A percentile compares a stretch with the other conserved stretches of the same genome.
phyloP scores from a whole-genome alignment of 2,888 invertebrate genomes.

The Drosophila hawaiiensis region DNA sequence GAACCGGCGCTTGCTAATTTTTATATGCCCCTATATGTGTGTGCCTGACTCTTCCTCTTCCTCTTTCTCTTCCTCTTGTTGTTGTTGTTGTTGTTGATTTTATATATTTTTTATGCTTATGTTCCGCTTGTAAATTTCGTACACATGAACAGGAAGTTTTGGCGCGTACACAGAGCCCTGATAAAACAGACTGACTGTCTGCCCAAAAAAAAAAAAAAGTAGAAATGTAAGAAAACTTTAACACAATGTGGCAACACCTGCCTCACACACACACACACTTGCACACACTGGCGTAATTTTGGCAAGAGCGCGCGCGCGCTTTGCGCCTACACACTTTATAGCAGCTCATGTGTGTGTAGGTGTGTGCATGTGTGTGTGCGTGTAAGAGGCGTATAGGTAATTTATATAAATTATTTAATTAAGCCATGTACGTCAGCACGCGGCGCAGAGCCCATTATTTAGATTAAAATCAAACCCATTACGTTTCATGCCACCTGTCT shows the following conservation, averaged over 20 bases:
- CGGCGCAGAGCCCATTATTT: conserved; percentile 69
- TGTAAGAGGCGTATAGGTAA: conserved; percentile 60
- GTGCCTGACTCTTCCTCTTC: conserved; percentile 2
- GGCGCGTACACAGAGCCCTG: conserved; percentile 61
- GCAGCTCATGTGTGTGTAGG: not conserved
- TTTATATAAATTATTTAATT: conserved; percentile 79
- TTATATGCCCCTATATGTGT: conserved; percentile 29
- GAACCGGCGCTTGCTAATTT: conserved; percentile 67
- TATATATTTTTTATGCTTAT: conserved; percentile 46
- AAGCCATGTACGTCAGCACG: conserved; percentile 72
- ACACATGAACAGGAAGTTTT: conserved; percentile 64
- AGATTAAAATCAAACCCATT: conserved; percentile 80
- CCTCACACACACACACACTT: conserved; percentile 1
- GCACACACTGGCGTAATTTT: conserved; percentile 11
- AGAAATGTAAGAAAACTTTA: conserved; percentile 10
- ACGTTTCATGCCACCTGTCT: conserved; percentile 71
- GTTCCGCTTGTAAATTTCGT: conserved; percentile 70
- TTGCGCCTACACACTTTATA: conserved; percentile 22
- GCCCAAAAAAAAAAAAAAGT: conserved; percentile 20
- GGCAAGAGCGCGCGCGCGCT: conserved; percentile 56
- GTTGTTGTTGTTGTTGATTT: conserved; percentile 27
- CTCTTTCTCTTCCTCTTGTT: conserved; percentile 6
- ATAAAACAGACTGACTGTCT: conserved; percentile 59
- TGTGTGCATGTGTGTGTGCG: conserved; percentile 32
- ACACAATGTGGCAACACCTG: conserved; percentile 35